These are phyloP conservation scores for Nemurella pictetii DNA, from an alignment of 2,888 invertebrate genomes.

Conservation along the genomic window DNA sequence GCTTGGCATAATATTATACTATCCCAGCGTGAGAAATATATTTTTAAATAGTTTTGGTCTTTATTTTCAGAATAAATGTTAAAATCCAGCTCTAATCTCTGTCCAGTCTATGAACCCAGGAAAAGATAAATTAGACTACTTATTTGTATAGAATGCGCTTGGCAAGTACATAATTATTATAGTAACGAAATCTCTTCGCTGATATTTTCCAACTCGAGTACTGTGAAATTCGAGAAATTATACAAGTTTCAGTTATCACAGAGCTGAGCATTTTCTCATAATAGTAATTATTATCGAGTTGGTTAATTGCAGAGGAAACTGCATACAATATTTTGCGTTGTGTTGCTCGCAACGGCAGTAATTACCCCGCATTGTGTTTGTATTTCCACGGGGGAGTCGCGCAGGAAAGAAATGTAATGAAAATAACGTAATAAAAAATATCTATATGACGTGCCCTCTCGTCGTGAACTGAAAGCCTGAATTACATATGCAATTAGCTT, in stretches of 20 bases:
- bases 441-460: background rate
- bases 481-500: background rate
- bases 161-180: too few species aligned
- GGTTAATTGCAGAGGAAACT: background rate
- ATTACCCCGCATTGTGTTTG: too few species aligned
- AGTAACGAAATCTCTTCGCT: too few species aligned
- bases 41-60: too few species aligned
- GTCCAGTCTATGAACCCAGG: background rate
- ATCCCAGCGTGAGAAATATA: too few species aligned
- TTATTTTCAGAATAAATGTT: too few species aligned
- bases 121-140: too few species aligned
- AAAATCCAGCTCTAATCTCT: background rate
- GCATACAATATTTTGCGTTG: background rate
- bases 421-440: too few species aligned
- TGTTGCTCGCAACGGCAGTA: background rate
- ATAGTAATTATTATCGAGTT: background rate
- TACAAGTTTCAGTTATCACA: background rate
- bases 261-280: background rate
- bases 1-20: too few species aligned
- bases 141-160: too few species aligned
- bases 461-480: background rate
- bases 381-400: too few species aligned
- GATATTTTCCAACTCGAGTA: background rate
- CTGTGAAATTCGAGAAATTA: background rate
- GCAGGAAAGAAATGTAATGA: too few species aligned